Base-by-base conservation (phyloP, 2,113 vertebrate species). In the Colinus virginianus region DNA sequence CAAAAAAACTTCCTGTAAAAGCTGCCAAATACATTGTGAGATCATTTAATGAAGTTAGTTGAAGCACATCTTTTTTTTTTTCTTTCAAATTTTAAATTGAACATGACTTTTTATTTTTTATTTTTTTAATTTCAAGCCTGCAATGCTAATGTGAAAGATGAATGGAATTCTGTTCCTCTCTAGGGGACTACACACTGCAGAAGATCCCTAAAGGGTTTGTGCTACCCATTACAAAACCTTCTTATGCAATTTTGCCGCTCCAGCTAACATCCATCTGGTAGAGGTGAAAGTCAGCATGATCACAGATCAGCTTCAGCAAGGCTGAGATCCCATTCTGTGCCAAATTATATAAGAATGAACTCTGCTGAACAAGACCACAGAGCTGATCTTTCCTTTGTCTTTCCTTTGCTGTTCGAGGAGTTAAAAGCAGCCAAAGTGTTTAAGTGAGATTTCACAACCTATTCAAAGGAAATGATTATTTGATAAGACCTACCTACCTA, bases 301-400 rank as follows among this genome's bases (percentile, higher is more conserved):
- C 7, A 1, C 49, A 93, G 78, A 90, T 92, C 90, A 87, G 42
- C 56, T 76, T 92, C 4, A 0, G 82, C 0, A 2, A 95, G 78
- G 74, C 13, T 51, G 78, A 92, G 45, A 64, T 93, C 51, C 64
- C 78, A 90, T 95, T 94, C 62, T 69, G 49, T 94, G 74, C 81
- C 83, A 81, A 62, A 43, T 3, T 14, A 83, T 46, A 42, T 5
- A 62, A 62, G 90, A 85, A 84, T 81, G 72, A 91, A 51, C 89
- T 90, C 63, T 21, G 21, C 53, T 43, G 62, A 94, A 94, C 63
- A 78, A 80, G 59, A 45, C 63, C 26, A 13, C 84, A 89, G 92
- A 79, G 30, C 30, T 69, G 58, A 79, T 82, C 64, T 86, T 80
- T 76, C 84, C 69, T 97, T 96, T 97, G 96, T 97, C 88, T 75